Evolutionary conservation across 2,797 vertebrate genomes (phyloP).

Genomic region (Pteropus rufus): DNA sequence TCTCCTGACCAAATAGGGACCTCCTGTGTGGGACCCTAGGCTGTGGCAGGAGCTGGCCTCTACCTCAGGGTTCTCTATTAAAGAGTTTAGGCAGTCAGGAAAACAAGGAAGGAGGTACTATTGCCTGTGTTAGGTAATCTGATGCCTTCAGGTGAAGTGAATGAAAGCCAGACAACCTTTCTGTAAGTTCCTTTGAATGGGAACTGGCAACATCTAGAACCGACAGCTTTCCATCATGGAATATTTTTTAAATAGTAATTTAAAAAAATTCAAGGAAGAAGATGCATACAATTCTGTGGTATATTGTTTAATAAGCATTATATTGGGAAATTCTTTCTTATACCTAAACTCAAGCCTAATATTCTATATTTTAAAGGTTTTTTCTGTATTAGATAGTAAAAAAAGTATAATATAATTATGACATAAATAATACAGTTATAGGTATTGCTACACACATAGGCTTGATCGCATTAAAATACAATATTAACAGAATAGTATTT

Average conservation of each 20-base stretch:
- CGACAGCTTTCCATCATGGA: conserved; percentile 54
- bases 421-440: neutral
- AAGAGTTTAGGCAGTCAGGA: neutral
- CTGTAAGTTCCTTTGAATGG: conserved; percentile 56
- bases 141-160: conserved; percentile 52
- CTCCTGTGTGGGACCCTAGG: conserved; percentile 49
- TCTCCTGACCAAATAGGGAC: conserved; percentile 52
- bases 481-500: neutral
- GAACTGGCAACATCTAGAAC: conserved; percentile 52
- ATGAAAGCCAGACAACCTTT: conserved; percentile 56
- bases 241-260: conserved; percentile 40
- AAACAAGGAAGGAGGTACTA: conserved; percentile 61
- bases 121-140: conserved; percentile 60
- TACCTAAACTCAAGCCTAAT: neutral
- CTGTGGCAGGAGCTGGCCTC: conserved; percentile 51
- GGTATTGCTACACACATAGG: neutral
- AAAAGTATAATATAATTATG: neutral
- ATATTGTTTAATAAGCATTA: neutral
- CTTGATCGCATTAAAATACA: neutral
- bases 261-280: neutral
- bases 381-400: neutral
- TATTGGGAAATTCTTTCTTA: neutral
- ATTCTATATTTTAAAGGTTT: neutral
- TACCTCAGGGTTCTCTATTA: conserved; percentile 38
- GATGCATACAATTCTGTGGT: neutral